A percentile compares a stretch with the other conserved stretches of the same genome.
Conservation (phyloP, 2,888 invertebrate genomes). For the Petrolisthes cinctipes region DNA sequence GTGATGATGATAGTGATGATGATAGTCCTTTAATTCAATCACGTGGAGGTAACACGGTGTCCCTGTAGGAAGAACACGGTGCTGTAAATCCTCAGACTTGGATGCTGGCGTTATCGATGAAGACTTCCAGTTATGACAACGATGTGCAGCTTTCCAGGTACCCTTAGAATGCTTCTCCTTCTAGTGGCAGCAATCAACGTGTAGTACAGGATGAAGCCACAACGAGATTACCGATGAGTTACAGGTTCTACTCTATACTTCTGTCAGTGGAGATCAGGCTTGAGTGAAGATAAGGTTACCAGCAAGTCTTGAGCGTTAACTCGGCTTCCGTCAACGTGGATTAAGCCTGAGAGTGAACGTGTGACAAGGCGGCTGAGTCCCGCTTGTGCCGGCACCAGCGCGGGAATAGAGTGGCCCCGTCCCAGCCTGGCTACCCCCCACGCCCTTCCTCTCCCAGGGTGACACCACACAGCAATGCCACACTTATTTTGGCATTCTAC, state of each 20-base stretch:
- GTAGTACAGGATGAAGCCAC: no score
- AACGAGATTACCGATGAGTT: no score
- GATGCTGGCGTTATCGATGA: no score
- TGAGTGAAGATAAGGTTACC: not conserved
- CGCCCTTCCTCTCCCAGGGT: not conserved
- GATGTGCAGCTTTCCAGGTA: no score
- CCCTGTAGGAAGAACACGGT: no score
- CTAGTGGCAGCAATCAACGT: no score
- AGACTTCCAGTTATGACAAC: no score
- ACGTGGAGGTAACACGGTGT: no score
- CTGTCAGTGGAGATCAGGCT: not conserved
- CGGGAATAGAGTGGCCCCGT: constrained; percentile 22
- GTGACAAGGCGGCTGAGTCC: constrained; percentile 7
- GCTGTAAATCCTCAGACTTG: no score
- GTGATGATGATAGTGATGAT: no score
- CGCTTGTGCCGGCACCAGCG: constrained; percentile 25
- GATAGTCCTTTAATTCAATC: no score
- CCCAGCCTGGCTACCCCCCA: not conserved
- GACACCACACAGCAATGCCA: not conserved
- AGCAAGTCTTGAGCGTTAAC: not conserved
- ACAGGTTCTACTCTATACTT: not conserved
- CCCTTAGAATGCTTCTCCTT: no score
- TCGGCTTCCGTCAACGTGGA: constrained; percentile 48
- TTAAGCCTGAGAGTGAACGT: constrained; percentile 29
- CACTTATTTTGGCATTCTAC: not conserved